phyloP scores from a whole-genome alignment of 2,888 invertebrate genomes.

The Tanytarsus gracilentus region DNA sequence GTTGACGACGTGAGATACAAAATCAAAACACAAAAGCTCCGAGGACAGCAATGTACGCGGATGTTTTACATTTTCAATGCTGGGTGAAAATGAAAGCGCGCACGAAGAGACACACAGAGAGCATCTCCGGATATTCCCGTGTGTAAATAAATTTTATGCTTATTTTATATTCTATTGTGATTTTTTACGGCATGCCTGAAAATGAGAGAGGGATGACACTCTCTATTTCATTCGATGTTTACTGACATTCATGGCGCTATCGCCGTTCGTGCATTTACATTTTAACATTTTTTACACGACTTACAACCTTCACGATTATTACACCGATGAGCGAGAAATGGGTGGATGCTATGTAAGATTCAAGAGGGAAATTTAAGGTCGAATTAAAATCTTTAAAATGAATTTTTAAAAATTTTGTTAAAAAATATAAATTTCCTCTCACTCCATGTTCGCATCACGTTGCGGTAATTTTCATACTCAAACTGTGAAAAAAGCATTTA shows the following conservation, averaged over 20 bases:
- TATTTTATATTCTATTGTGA: constrained; percentile 29
- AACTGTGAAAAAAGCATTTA: constrained; percentile 3
- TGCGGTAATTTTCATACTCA: background rate
- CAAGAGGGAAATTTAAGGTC: too few species aligned
- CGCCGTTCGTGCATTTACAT: too few species aligned
- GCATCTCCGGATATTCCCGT: constrained; percentile 21
- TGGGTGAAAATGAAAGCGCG: constrained; percentile 22
- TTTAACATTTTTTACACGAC: too few species aligned
- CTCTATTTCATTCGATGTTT: too few species aligned
- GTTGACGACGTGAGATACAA: background rate
- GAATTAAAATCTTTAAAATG: too few species aligned
- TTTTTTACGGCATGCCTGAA: constrained; percentile 6
- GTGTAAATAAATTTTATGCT: constrained; percentile 29
- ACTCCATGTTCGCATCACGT: background rate
- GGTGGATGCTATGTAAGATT: too few species aligned
- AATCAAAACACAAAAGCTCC: constrained; percentile 24
- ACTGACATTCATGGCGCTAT: too few species aligned
- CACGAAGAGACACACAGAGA: background rate
- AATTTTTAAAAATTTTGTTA: background rate
- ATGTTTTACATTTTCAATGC: background rate
- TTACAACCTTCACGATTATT: too few species aligned
- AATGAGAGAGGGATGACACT: too few species aligned
- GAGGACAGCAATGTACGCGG: constrained; percentile 4
- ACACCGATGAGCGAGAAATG: too few species aligned
- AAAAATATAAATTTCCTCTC: background rate